Conservation (phyloP, 1,140 invertebrate genomes). For the Aphelinus atriplicis region DNA sequence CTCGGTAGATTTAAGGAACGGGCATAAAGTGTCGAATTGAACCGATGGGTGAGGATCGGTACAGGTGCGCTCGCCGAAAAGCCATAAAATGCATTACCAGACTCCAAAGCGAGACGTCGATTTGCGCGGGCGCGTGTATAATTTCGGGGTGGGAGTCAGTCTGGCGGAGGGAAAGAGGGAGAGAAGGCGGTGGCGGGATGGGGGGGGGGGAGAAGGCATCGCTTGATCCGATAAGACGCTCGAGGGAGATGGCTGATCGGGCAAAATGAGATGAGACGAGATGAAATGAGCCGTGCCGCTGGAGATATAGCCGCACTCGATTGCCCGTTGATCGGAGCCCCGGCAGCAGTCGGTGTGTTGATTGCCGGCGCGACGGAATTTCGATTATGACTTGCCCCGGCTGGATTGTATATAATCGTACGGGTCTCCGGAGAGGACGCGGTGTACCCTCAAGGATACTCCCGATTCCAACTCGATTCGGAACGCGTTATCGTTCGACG, state of each 20-base stretch:
- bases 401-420: no score
- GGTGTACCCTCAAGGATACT: no score
- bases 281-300: neutral
- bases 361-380: constrained; percentile 6
- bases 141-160: neutral
- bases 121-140: neutral
- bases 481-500: neutral
- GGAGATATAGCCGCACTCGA: constrained; percentile 4
- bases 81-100: neutral
- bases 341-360: neutral
- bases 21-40: neutral
- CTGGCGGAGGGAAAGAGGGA: neutral
- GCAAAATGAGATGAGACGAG: constrained; percentile 14
- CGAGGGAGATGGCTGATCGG: neutral
- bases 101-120: neutral
- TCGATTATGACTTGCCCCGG: constrained; percentile 5
- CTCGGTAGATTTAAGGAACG: no score
- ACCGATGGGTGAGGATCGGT: neutral
- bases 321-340: constrained; percentile 3
- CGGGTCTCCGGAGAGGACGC: no score
- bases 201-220: neutral
- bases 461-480: no score
- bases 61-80: neutral
- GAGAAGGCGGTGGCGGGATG: neutral
- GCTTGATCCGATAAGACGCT: constrained; percentile 2